Evolutionary conservation across 1,140 invertebrate genomes (phyloP).

Genomic region (Leptopilina clavipes): DNA sequence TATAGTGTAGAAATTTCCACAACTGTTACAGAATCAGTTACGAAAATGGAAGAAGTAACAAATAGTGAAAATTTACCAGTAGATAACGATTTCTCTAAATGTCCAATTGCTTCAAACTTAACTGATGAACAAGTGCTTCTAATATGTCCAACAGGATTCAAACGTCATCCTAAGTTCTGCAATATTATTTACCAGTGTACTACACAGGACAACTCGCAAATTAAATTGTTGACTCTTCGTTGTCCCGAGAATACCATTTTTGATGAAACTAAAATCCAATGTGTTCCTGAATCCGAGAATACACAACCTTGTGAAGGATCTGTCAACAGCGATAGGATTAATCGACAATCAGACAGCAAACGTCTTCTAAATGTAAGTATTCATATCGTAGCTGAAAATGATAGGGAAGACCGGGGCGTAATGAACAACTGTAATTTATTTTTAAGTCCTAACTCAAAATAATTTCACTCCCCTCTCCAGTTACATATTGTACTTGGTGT

Average conservation of each 20-base stretch:
- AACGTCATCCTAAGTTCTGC: conserved; percentile 87
- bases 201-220: conserved; percentile 78
- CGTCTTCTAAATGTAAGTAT: conserved; percentile 78
- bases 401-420: no score
- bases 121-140: conserved; percentile 81
- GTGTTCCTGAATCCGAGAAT: conserved; percentile 78
- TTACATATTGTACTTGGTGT: no score
- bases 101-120: conserved; percentile 62
- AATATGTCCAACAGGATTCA: conserved; percentile 87
- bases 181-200: conserved; percentile 90
- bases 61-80: conserved; percentile 34
- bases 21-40: neutral
- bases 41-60: neutral
- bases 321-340: conserved; percentile 74
- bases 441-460: no score
- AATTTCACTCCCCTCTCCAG: no score
- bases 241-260: conserved; percentile 86
- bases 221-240: conserved; percentile 83
- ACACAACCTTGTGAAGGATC: conserved; percentile 76
- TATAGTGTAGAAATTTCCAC: conserved; percentile 40
- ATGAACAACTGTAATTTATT: no score
- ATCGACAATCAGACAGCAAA: conserved; percentile 75
- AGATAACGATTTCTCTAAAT: conserved; percentile 38
- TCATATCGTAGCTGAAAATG: neutral
- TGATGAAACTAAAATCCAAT: conserved; percentile 83